These are phyloP conservation scores for Neotoxoptera formosana DNA, from an alignment of 1,140 invertebrate genomes.

Conservation along the genomic window DNA sequence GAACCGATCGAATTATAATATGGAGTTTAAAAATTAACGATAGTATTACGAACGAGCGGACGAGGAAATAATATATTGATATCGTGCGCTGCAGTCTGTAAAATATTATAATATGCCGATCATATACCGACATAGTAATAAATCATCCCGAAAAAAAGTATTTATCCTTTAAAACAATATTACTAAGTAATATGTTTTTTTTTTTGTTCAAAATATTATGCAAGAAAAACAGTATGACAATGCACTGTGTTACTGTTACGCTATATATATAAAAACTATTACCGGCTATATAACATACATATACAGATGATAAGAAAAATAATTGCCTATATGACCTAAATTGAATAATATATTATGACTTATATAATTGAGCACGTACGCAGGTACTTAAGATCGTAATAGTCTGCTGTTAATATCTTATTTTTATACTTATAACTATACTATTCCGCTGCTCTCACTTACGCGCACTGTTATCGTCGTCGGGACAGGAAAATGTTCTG, in stretches of 20 bases:
- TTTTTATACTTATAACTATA: too few relatives aligned
- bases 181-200: background rate
- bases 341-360: background rate
- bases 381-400: background rate
- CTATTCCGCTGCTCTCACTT: background rate
- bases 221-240: background rate
- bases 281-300: background rate
- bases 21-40: background rate
- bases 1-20: background rate
- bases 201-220: background rate
- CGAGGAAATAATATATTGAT: background rate
- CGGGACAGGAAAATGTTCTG: background rate
- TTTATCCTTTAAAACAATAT: background rate
- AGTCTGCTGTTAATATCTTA: constrained; percentile 3
- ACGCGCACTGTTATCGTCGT: too few relatives aligned
- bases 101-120: background rate
- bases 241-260: background rate
- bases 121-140: background rate
- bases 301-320: background rate
- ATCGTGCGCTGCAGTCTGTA: background rate
- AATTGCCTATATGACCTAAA: background rate
- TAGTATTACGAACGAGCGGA: background rate
- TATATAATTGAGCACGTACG: background rate
- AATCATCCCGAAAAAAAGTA: background rate
- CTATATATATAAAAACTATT: background rate